A percentile compares a stretch with the other conserved stretches of the same genome.
These are phyloP conservation scores for Calosoma granatense DNA, from an alignment of 1,140 invertebrate genomes.

Conservation along the genomic window DNA sequence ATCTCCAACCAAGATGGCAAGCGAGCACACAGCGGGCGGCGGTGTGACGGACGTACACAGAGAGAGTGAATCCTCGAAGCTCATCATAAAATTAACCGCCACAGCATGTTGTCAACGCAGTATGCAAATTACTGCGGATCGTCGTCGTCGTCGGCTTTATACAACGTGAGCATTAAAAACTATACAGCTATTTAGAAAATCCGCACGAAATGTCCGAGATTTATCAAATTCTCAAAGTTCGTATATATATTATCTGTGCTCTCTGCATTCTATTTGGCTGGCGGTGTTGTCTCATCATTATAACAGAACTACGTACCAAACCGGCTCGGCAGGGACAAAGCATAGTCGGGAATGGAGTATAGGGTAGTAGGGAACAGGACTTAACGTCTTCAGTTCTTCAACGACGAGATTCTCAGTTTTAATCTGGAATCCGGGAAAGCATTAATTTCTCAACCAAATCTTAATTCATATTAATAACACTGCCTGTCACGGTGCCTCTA, in stretches of 20 bases:
- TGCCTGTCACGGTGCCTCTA: neutral
- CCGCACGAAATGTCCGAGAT: neutral
- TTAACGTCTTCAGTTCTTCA: no score
- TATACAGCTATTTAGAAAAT: neutral
- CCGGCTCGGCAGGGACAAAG: no score
- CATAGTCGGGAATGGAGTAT: neutral
- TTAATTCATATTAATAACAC: slow-evolving; percentile 9
- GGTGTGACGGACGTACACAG: no score
- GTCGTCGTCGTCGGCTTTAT: no score
- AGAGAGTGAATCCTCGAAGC: no score
- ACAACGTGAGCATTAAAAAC: neutral
- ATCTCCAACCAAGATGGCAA: no score
- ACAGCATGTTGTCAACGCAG: no score
- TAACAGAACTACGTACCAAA: neutral
- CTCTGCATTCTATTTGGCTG: neutral
- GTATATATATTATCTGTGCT: neutral
- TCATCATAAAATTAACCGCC: no score
- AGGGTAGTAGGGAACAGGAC: no score
- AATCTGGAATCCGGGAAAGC: slow-evolving; percentile 3
- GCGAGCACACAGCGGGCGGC: no score
- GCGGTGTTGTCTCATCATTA: neutral
- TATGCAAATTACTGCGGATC: neutral
- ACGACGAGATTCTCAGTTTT: neutral
- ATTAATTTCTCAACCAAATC: slow-evolving; percentile 8
- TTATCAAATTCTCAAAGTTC: neutral